Base-by-base conservation (phyloP, 2,797 vertebrate genomes). In the Hydrocynus forskahlii region DNA sequence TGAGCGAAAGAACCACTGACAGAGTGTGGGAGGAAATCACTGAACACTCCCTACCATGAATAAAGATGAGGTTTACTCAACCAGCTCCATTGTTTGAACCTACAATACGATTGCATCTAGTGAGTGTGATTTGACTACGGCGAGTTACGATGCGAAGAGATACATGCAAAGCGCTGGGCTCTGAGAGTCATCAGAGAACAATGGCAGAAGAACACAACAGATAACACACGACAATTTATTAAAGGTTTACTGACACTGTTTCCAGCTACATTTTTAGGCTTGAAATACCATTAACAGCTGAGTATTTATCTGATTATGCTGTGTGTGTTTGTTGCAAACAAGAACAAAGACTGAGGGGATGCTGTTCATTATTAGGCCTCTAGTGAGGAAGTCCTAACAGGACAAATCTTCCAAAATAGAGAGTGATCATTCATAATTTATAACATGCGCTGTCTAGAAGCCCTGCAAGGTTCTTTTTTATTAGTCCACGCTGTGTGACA, bases 401-500 rank as follows among this genome's bases (percentile, higher is more conserved):
- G 71, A 38, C 43, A n/a, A 50, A 55, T 77, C 43, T 54, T 55
- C 25, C 21, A 21, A 48, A 43, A 66, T 19, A 76, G 21, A 62
- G 13, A n/a, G 29, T 21, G 19, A 59, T 63, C 68, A 59, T 82
- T 82, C 74, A 78, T 78, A 77, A 82, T 72, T 77, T 29, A 82
- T 76, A 63, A 55, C 57, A 8, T 9, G 13, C 14, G 63, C 67
- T 75, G 60, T 45, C 38, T 52, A 64, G 59, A 71, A 71, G 48
- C 48, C 57, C 59, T 48, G 16, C 21, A 52, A 38, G 21, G 25
- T 59, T 75, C 43, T 69, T 75, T 74, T 83, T 64, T 80, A 21
- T 14, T 54, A 63, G 16, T 9, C 59, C 19, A 25, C 45, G 19
- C 67, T 55, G 48, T 40, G 59, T 76, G 80, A 78, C 68, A 82